Percentiles rank a stretch among this genome's conserved stretches.
Evolutionary conservation across 2,888 invertebrate species (phyloP).

Genomic region (Sceliomorpha sp.): DNA sequence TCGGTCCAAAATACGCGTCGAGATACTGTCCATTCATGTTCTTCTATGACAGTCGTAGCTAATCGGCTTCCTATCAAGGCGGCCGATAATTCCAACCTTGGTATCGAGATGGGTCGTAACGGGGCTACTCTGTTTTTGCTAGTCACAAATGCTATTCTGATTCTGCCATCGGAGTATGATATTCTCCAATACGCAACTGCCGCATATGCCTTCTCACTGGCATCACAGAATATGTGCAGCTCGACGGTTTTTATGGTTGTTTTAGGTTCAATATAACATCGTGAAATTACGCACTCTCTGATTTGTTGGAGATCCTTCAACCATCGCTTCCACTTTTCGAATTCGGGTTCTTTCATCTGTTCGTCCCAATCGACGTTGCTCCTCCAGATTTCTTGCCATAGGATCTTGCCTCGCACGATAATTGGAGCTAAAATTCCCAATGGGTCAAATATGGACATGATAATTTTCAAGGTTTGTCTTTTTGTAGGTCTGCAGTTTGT

Average conservation of each 20-base stretch:
- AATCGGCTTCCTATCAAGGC: conserved; percentile 14
- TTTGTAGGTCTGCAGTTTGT: conserved; percentile 49
- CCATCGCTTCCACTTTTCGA: not conserved
- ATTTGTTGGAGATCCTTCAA: not conserved
- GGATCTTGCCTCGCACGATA: conserved; percentile 46
- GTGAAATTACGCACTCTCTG: not conserved
- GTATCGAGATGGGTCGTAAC: conserved; percentile 18
- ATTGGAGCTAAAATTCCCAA: not conserved
- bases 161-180: not conserved
- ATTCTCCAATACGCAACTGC: conserved; percentile 10
- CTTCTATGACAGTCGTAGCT: conserved; percentile 4
- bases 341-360: too few species aligned
- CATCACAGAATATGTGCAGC: conserved; percentile 12
- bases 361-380: conserved; percentile 46
- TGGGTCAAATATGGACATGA: conserved; percentile 53
- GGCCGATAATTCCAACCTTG: conserved; percentile 15
- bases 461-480: conserved; percentile 43
- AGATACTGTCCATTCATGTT: conserved; percentile 4
- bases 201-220: conserved; percentile 9
- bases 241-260: not conserved
- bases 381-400: conserved; percentile 56
- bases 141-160: conserved; percentile 3
- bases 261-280: not conserved
- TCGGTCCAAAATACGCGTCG: conserved; percentile 21
- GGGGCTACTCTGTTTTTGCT: conserved; percentile 17